Evolutionary conservation across 23 tunicate species (phyloP).

Genomic region (Oikopleura dioica): DNA sequence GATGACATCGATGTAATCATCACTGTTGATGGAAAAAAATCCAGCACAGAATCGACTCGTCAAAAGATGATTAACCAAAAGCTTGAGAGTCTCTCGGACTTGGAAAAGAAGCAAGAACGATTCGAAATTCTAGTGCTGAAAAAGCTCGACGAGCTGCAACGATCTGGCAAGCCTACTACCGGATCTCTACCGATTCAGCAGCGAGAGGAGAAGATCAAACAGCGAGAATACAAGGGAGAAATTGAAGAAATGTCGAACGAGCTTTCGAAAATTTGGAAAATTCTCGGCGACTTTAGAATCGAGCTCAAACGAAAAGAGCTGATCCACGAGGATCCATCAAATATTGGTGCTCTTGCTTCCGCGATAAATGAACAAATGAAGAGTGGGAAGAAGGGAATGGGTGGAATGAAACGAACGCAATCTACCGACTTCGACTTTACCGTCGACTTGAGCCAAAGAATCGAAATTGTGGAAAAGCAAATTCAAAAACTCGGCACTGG

Average conservation of each 20-base stretch:
- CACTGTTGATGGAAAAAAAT: not conserved
- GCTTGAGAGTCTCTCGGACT: too few species aligned
- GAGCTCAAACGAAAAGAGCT: not conserved
- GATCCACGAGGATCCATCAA: not conserved
- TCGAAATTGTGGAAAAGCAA: not conserved
- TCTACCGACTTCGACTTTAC: not conserved
- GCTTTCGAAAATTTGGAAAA: not conserved
- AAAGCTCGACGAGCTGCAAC: not conserved
- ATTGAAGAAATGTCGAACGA: not conserved
- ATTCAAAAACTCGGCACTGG: too few species aligned
- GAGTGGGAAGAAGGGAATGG: not conserved
- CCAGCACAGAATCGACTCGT: too few species aligned
- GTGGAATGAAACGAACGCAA: not conserved
- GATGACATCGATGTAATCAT: slow-evolving; percentile 2
- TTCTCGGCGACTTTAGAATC: not conserved
- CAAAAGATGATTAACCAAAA: too few species aligned
- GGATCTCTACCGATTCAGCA: too few species aligned
- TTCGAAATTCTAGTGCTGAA: not conserved
- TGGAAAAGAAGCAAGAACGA: too few species aligned
- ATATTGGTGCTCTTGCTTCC: not conserved
- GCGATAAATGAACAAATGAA: slow-evolving; percentile 6
- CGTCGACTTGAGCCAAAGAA: not conserved
- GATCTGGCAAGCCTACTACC: not conserved
- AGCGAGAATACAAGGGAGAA: not conserved
- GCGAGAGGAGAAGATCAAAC: not conserved